Evolutionary conservation across 2,113 vertebrate genomes (phyloP).

Genomic region (Gobius niger): DNA sequence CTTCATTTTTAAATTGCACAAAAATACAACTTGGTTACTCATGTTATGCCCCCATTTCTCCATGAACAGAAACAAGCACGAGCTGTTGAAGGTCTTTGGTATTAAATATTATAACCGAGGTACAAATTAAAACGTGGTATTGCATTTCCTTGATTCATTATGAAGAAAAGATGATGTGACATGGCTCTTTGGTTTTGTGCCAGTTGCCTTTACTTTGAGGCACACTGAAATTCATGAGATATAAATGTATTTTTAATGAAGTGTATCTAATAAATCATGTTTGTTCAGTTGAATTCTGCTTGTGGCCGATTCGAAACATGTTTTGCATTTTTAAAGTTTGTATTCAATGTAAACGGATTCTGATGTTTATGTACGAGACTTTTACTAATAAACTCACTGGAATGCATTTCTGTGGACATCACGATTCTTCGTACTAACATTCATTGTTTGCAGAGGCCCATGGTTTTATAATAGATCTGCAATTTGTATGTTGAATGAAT

Average conservation of each 20-base stretch:
- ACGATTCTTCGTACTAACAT: background rate
- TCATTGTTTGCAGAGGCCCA: no score
- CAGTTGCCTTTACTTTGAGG: slow-evolving; percentile 44
- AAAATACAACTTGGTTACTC: background rate
- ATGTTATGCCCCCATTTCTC: background rate
- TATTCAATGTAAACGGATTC: slow-evolving; percentile 92
- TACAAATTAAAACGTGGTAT: background rate
- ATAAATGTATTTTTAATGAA: slow-evolving; percentile 64
- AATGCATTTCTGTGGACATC: slow-evolving; percentile 72
- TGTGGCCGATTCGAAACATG: slow-evolving; percentile 85
- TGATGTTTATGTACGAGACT: slow-evolving; percentile 83
- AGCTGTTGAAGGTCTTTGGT: slow-evolving; percentile 4
- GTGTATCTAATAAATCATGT: slow-evolving; percentile 51
- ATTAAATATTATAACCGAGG: background rate
- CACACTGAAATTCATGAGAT: slow-evolving; percentile 55
- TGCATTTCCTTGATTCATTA: slow-evolving; percentile 19
- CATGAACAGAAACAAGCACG: background rate
- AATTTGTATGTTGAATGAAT: no score
- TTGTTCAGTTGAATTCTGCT: slow-evolving; percentile 78
- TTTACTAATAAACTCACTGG: slow-evolving; percentile 98
- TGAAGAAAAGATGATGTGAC: background rate
- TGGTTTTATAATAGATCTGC: no score
- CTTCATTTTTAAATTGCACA: background rate
- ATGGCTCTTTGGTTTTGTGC: slow-evolving; percentile 30
- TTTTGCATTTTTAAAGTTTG: slow-evolving; percentile 90